Conservation (phyloP, 2,113 vertebrate genomes). For the Saccopteryx bilineata region DNA sequence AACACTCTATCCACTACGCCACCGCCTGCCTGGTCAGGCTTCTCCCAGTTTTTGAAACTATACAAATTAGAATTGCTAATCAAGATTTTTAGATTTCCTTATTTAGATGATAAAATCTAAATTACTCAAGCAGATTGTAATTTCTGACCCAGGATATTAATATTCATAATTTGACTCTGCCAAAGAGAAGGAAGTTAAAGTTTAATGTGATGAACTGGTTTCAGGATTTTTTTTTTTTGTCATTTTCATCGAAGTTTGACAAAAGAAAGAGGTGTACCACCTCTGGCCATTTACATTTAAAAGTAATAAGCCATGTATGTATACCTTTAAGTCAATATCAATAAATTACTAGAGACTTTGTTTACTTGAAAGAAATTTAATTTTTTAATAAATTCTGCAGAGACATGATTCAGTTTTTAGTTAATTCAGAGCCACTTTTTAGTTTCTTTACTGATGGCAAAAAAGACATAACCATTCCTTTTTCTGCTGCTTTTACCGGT, state of each 20-base stretch:
- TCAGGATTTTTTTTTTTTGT: slow-evolving; percentile 33
- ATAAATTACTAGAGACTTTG: background rate
- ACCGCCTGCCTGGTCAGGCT: too few species aligned
- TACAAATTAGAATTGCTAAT: slow-evolving; percentile 5
- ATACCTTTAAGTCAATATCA: background rate
- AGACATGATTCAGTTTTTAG: background rate
- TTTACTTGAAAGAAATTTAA: slow-evolving; percentile 15
- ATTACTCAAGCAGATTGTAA: slow-evolving; percentile 24
- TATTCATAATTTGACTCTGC: slow-evolving; percentile 43
- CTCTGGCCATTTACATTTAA: slow-evolving; percentile 22
- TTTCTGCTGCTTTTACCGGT: background rate
- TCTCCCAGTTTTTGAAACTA: background rate
- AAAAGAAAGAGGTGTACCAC: background rate
- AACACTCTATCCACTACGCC: too few species aligned
- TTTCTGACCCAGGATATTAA: slow-evolving; percentile 39
- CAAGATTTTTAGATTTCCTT: slow-evolving; percentile 22
- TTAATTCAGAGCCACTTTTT: background rate
- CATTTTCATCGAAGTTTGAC: slow-evolving; percentile 24
- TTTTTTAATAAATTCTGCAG: slow-evolving; percentile 28
- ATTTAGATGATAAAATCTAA: slow-evolving; percentile 45
- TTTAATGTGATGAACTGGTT: slow-evolving; percentile 32
- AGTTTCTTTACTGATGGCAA: background rate
- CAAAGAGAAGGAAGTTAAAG: slow-evolving; percentile 4
- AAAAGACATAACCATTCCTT: background rate
- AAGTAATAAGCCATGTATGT: background rate